phyloP scores from a whole-genome alignment of 2,113 vertebrate genomes.

The Sclerurus mexicanus region DNA sequence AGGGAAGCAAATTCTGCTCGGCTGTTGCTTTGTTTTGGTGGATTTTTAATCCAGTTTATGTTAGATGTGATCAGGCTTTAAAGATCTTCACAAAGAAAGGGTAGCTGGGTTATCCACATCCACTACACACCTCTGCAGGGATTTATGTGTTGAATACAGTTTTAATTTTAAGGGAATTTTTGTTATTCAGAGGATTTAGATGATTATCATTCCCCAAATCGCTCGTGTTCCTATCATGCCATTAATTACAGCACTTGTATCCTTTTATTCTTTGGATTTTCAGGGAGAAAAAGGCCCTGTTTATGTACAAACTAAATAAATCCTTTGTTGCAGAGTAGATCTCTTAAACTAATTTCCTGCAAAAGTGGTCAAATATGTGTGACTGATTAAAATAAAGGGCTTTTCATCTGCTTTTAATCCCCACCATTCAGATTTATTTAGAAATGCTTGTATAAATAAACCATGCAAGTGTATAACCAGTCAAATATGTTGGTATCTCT shows the following conservation, averaged over 20 bases:
- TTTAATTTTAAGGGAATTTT: not conserved
- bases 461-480: not conserved
- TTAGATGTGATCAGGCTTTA: not conserved
- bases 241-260: not conserved
- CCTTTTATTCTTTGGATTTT: not conserved
- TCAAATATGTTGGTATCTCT: not conserved
- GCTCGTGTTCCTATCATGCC: not conserved
- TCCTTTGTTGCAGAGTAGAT: not conserved
- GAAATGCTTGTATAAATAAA: not conserved
- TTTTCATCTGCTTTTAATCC: not conserved
- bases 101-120: not conserved
- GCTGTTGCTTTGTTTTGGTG: not conserved
- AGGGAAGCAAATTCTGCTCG: not conserved
- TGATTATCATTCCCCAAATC: not conserved
- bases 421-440: not conserved
- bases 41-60: not conserved
- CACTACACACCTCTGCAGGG: fast-evolving
- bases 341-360: not conserved
- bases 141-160: not conserved
- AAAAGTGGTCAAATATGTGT: not conserved
- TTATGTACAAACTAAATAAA: not conserved
- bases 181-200: not conserved
- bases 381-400: constrained; percentile 25
- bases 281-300: not conserved
- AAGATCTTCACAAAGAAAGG: not conserved